These are phyloP conservation scores for Sinocyclocheilus grahami DNA, from an alignment of 2,113 vertebrate species.

Conservation along the genomic window DNA sequence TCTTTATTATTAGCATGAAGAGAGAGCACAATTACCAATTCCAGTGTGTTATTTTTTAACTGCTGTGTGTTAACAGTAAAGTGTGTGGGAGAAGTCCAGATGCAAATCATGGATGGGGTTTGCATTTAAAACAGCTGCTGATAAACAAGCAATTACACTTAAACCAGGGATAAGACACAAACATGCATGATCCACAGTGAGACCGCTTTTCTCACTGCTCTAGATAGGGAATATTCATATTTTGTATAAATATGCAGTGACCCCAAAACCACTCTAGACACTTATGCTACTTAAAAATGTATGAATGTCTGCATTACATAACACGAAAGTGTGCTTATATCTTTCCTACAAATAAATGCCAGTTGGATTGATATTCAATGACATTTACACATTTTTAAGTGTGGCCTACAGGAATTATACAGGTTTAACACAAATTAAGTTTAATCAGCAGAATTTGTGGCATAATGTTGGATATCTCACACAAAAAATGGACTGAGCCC, in stretches of 20 bases:
- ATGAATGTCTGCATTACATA: slow-evolving; percentile 3
- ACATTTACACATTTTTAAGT: slow-evolving; percentile 10
- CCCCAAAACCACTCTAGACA: background rate
- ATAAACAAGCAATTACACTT: slow-evolving; percentile 45
- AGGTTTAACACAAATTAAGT: background rate
- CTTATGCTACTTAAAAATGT: slow-evolving; percentile 10
- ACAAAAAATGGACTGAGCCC: no score
- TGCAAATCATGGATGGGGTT: slow-evolving; percentile 25
- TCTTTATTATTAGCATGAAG: slow-evolving; percentile 36
- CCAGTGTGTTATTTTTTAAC: slow-evolving; percentile 21
- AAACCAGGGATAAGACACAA: slow-evolving; percentile 15
- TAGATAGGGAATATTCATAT: background rate
- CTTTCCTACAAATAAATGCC: background rate
- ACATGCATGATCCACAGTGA: background rate
- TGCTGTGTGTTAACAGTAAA: slow-evolving; percentile 24
- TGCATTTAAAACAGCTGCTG: slow-evolving; percentile 27
- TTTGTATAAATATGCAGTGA: slow-evolving; percentile 10
- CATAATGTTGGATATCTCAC: no score
- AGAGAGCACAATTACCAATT: slow-evolving; percentile 28
- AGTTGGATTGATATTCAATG: background rate
- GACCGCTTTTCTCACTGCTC: background rate
- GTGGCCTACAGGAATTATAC: background rate
- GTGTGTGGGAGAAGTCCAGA: slow-evolving; percentile 21
- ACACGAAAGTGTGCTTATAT: background rate
- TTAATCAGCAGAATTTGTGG: background rate